Evolutionary conservation across 2,797 vertebrate genomes (phyloP), one percentile per base, ranked within the genome.

Genomic region (Dipus sagitta): DNA sequence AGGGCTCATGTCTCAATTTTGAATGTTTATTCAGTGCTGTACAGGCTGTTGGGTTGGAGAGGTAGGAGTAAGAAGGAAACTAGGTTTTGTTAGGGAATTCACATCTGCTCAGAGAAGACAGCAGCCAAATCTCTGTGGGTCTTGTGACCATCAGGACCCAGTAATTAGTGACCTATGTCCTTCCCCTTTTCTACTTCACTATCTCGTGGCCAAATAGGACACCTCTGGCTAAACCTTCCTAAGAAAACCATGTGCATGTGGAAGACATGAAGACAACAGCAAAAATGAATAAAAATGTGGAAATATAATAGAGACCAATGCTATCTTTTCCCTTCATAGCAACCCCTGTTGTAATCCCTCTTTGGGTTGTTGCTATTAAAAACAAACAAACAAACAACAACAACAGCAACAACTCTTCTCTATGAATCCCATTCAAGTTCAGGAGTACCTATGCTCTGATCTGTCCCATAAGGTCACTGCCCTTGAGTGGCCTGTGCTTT

Each of bases 331-430:
- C 58, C 30, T 47, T 3, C 1, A 6, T 7, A 60, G 32, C 18
- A 64, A 0, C 15, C 4, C 4, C 54, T 71, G 20, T 12, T 64
- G 1, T 38, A 4, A 1, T 23, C 62, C 26, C 12, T 74, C 0
- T 3, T n/a, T 15, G 20, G 20, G 20, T 52, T 88, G 24, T 32
- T 20, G 4, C 26, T 86, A 4, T 72, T 20, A 83, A 79, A 68
- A 21, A 21, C 14, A 26, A 17, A 14, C 7, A 38, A 0, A 38
- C 38, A 38, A 38, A 38, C 38, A 47, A 47, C 47, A 47, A 47
- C 47, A 47, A 47, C 47, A 47, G 9, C 47, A 47, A 47, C 6
- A 47, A 9, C 6, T 65, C 24, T 34, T 58, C 23, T 65, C 12
- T 42, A 38, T 3, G 13, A 12, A 28, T n/a, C 60, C 21, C 4